Percentiles rank a stretch among this genome's conserved stretches.
Conservation (phyloP, 1,140 invertebrate species). For the Lasioglossum albipes region DNA sequence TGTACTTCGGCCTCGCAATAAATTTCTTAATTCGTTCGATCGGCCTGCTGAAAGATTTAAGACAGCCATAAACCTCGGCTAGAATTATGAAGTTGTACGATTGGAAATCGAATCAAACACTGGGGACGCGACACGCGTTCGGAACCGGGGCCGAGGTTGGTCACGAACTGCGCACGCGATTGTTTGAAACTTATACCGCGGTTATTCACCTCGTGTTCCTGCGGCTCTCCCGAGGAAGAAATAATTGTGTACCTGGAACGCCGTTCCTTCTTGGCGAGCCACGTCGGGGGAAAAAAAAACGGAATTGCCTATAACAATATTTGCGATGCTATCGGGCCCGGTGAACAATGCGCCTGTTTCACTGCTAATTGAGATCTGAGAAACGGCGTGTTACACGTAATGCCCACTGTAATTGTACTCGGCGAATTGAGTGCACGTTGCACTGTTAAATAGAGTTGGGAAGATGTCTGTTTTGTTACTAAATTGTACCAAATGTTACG, state of each 20-base stretch:
- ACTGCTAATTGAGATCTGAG: slow-evolving; percentile 42
- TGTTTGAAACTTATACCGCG: slow-evolving; percentile 36
- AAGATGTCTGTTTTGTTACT: too few relatives aligned
- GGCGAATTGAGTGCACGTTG: background rate
- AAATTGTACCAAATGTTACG: too few relatives aligned
- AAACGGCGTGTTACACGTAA: slow-evolving; percentile 23
- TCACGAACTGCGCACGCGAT: slow-evolving; percentile 34
- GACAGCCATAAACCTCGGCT: background rate
- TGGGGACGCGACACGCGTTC: slow-evolving; percentile 17
- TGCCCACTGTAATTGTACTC: slow-evolving; percentile 2
- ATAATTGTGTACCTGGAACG: slow-evolving; percentile 58
- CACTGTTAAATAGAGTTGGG: background rate
- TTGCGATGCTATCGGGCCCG: slow-evolving; percentile 51
- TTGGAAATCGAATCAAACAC: slow-evolving; percentile 36
- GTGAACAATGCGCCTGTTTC: slow-evolving; percentile 36
- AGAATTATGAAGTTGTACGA: slow-evolving; percentile 19
- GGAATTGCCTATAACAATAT: slow-evolving; percentile 52
- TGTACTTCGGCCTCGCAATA: background rate
- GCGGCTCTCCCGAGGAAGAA: slow-evolving; percentile 34
- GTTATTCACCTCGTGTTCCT: slow-evolving; percentile 36
- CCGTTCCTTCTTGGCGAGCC: slow-evolving; percentile 38
- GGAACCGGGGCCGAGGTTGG: slow-evolving; percentile 1
- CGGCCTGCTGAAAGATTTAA: background rate
- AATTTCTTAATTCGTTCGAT: slow-evolving; percentile 9
- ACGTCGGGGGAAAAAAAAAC: slow-evolving; percentile 32